A percentile compares a stretch with the other conserved stretches of the same genome.
Evolutionary conservation across 2,888 invertebrate genomes (phyloP).

Genomic region (Thereva unica): DNA sequence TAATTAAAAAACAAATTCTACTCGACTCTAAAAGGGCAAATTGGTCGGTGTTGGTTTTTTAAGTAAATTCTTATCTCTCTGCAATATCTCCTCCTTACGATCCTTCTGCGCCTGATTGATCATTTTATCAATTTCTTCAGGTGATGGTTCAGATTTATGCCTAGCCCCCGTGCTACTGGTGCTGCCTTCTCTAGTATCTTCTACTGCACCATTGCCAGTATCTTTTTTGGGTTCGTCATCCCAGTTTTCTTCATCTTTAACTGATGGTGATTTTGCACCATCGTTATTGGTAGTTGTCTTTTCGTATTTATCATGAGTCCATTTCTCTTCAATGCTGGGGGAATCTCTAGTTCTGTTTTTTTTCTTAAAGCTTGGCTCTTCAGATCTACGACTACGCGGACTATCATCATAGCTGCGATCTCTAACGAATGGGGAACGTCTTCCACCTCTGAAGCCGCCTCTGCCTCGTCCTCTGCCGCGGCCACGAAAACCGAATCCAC

Average conservation of each 20-base stretch:
- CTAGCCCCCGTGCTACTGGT: constrained; percentile 58
- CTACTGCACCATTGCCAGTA: constrained; percentile 51
- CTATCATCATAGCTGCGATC: constrained; percentile 17
- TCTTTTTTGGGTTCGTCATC: constrained; percentile 46
- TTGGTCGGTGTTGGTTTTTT: constrained; percentile 49
- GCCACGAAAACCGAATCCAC: constrained; percentile 66
- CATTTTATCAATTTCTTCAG: constrained; percentile 64
- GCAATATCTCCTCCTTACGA: constrained; percentile 63
- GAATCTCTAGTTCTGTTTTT: constrained; percentile 11
- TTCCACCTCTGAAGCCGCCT: constrained; percentile 44
- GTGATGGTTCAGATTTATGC: constrained; percentile 48
- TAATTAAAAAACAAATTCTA: no score
- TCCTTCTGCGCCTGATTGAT: constrained; percentile 63
- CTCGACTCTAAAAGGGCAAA: constrained; percentile 32
- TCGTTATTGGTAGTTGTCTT: constrained; percentile 51
- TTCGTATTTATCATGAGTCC: constrained; percentile 60
- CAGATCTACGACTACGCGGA: constrained; percentile 7
- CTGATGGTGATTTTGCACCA: constrained; percentile 47
- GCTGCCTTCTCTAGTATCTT: constrained; percentile 59
- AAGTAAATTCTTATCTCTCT: constrained; percentile 60
- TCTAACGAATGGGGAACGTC: constrained; percentile 46
- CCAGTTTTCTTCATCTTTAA: constrained; percentile 61
- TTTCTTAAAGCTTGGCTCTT: constrained; percentile 12
- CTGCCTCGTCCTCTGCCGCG: constrained; percentile 60
- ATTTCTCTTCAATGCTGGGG: constrained; percentile 58